These are phyloP conservation scores for Podarcis cretensis DNA, from an alignment of 2,113 vertebrate species.

Conservation along the genomic window DNA sequence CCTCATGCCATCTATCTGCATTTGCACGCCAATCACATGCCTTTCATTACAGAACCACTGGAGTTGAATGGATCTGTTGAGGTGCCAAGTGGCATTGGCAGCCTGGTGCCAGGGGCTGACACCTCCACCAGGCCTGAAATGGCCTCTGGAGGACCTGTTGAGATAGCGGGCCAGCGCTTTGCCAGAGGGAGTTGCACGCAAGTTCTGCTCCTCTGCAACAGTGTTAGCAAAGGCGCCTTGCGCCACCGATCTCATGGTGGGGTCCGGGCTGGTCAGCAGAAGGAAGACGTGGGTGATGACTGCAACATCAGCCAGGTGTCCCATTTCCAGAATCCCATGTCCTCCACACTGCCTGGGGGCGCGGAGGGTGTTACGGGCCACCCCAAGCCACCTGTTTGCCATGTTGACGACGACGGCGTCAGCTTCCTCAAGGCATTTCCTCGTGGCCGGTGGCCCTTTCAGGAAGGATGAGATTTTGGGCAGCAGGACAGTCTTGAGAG, in stretches of 20 bases:
- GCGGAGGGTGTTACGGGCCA: no score
- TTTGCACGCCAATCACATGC: no score
- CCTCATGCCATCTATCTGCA: no score
- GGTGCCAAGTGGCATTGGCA: background rate
- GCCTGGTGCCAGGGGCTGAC: background rate
- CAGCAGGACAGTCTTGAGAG: background rate
- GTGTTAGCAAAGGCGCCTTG: background rate
- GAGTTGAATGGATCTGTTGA: background rate
- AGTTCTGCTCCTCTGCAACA: background rate
- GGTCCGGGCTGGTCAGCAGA: background rate
- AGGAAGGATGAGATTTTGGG: background rate
- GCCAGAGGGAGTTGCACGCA: fast-evolving
- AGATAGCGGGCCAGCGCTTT: background rate
- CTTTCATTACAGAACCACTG: fast-evolving
- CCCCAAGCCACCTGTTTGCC: background rate
- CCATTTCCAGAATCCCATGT: background rate
- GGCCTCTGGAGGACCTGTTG: fast-evolving
- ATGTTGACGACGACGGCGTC: fast-evolving
- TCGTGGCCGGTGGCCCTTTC: background rate
- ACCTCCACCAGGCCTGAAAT: fast-evolving
- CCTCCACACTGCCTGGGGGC: no score
- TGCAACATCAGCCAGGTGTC: background rate
- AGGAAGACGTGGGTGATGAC: background rate
- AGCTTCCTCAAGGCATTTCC: background rate
- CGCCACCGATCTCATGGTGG: background rate